These are phyloP conservation scores for Zele albiditarsus DNA, from an alignment of 2,888 invertebrate species.

Conservation along the genomic window DNA sequence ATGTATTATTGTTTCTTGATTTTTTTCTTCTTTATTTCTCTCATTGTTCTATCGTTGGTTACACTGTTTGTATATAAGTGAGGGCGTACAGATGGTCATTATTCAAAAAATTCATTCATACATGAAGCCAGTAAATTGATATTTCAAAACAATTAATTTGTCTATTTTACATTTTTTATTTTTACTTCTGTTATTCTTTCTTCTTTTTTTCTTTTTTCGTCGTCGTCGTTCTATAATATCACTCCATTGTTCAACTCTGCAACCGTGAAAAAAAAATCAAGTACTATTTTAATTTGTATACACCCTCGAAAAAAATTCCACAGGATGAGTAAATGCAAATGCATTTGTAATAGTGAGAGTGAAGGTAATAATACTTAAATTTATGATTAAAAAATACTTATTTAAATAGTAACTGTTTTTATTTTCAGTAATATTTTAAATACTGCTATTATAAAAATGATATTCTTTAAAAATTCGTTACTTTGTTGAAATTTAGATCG, in stretches of 20 bases:
- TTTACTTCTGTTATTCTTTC: background rate
- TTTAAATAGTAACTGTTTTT: no score
- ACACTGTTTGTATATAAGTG: background rate
- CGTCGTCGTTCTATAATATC: background rate
- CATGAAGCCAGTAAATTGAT: slow-evolving; percentile 3
- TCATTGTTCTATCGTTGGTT: background rate
- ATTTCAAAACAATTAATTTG: background rate
- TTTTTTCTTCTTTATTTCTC: slow-evolving; percentile 6
- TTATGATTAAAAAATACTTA: no score
- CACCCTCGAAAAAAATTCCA: no score
- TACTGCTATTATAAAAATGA: no score
- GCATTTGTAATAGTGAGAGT: no score
- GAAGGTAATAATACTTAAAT: no score
- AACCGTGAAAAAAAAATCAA: no score
- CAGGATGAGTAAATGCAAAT: no score
- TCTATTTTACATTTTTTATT: background rate
- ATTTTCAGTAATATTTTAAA: no score
- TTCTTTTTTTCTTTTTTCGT: background rate
- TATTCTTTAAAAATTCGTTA: no score
- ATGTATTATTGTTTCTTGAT: slow-evolving; percentile 11
- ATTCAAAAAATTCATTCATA: slow-evolving; percentile 9
- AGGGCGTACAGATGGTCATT: slow-evolving; percentile 4
- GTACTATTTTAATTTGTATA: background rate
- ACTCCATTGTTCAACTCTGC: background rate
- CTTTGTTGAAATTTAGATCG: no score